Conservation (phyloP, 2,888 invertebrate genomes). For the Polydrusus cervinus region DNA sequence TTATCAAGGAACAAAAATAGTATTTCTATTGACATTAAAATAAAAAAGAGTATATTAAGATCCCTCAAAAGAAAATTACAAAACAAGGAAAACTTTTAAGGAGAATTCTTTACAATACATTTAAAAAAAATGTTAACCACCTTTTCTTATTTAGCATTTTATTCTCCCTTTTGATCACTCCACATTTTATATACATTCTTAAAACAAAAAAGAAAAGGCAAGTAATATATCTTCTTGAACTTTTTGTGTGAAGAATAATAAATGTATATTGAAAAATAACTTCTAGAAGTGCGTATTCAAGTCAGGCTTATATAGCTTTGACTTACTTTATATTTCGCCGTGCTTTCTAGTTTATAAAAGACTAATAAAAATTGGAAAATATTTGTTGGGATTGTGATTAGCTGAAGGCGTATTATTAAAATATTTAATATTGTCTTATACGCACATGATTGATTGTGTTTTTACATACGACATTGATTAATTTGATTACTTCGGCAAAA, state of each 20-base stretch:
- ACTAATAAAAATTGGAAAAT: not conserved
- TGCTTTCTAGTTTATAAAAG: not conserved
- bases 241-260: slow-evolving; percentile 4
- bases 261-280: slow-evolving; percentile 12
- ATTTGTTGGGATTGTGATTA: not conserved
- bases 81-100: no score
- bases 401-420: not conserved
- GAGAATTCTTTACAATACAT: no score
- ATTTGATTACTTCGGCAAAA: not conserved
- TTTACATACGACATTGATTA: not conserved
- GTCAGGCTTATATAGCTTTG: slow-evolving; percentile 6
- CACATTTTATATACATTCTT: not conserved
- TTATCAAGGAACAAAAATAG: no score
- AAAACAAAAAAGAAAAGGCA: slow-evolving; percentile 4
- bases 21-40: no score
- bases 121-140: no score
- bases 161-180: not conserved
- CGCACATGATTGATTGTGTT: no score
- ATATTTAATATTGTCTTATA: not conserved
- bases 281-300: slow-evolving; percentile 6
- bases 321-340: not conserved
- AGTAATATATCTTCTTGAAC: slow-evolving; percentile 11
- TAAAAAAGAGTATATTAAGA: no score
- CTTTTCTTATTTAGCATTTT: not conserved
- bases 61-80: no score